Conservation (phyloP, 2,888 invertebrate genomes). For the Cyaniris semiargus region DNA sequence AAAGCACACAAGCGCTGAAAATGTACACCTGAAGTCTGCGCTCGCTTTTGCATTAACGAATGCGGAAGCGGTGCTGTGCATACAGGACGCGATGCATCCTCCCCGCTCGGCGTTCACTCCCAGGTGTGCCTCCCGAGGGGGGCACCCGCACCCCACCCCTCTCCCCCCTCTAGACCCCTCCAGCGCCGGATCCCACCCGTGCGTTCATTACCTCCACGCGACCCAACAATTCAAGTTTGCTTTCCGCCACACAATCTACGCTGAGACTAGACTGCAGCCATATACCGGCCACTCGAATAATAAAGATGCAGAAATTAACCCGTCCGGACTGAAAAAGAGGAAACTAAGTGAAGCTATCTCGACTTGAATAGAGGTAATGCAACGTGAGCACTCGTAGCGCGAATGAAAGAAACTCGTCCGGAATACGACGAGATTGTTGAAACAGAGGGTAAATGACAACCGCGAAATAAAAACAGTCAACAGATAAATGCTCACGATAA, state of each 20-base stretch:
- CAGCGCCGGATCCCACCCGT: constrained; percentile 75
- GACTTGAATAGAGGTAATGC: constrained; percentile 75
- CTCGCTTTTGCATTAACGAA: constrained; percentile 80
- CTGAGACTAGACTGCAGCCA: constrained; percentile 68
- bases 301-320: constrained; percentile 80
- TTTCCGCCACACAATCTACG: constrained; percentile 78
- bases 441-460: constrained; percentile 79
- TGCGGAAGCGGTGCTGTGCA: constrained; percentile 80
- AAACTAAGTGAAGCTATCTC: constrained; percentile 81
- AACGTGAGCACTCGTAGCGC: constrained; percentile 68
- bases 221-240: constrained; percentile 80
- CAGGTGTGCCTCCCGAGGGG: constrained; percentile 46
- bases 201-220: constrained; percentile 78
- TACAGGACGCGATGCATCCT: constrained; percentile 74
- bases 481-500: constrained; percentile 80
- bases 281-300: constrained; percentile 77
- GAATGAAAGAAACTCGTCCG: constrained; percentile 77
- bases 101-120: constrained; percentile 46
- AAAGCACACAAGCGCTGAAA: constrained; percentile 78
- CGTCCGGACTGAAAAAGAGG: constrained; percentile 73
- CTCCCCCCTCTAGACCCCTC: constrained; percentile 74
- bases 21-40: constrained; percentile 79
- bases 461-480: constrained; percentile 79
- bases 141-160: constrained; percentile 46
- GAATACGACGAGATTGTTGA: constrained; percentile 67